Evolutionary conservation across 2,888 invertebrate species (phyloP).

Genomic region (Leucoma salicis): DNA sequence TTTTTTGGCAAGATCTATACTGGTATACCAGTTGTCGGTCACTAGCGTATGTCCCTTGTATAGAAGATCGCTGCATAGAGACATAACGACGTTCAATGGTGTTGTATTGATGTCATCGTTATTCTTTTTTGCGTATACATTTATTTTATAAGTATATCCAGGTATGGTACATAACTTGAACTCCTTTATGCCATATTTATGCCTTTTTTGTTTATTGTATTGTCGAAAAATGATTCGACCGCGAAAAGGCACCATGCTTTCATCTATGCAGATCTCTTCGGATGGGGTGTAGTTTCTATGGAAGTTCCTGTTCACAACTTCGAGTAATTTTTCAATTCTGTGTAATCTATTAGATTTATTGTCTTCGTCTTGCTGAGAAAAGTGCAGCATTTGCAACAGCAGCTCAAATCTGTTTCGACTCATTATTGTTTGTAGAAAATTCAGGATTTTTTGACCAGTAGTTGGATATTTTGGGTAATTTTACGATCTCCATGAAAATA

Average conservation of each 20-base stretch:
- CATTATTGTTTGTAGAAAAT: not conserved
- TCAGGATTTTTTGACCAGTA: slow-evolving; percentile 6
- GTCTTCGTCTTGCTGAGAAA: not conserved
- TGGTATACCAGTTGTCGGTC: slow-evolving; percentile 23
- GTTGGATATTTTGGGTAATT: not conserved
- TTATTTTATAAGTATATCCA: slow-evolving; percentile 8
- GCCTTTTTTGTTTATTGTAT: not conserved
- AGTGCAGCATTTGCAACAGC: not conserved
- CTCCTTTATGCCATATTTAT: not conserved
- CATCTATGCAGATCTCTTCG: slow-evolving; percentile 1
- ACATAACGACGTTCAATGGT: slow-evolving; percentile 1
- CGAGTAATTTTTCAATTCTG: not conserved
- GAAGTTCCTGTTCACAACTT: not conserved
- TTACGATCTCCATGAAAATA: not conserved
- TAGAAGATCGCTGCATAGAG: not conserved
- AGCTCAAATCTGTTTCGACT: not conserved
- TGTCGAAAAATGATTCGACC: slow-evolving; percentile 1
- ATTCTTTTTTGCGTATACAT: slow-evolving; percentile 1
- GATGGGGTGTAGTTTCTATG: not conserved
- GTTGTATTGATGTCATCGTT: not conserved
- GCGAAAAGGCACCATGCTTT: not conserved
- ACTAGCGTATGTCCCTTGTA: slow-evolving; percentile 1
- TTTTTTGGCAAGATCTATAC: slow-evolving; percentile 11
- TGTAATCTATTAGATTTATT: not conserved
- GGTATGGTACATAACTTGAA: slow-evolving; percentile 24